Evolutionary conservation across 2,113 vertebrate genomes (phyloP), one percentile per base, ranked within the genome.

Genomic region (Suncus etruscus): DNA sequence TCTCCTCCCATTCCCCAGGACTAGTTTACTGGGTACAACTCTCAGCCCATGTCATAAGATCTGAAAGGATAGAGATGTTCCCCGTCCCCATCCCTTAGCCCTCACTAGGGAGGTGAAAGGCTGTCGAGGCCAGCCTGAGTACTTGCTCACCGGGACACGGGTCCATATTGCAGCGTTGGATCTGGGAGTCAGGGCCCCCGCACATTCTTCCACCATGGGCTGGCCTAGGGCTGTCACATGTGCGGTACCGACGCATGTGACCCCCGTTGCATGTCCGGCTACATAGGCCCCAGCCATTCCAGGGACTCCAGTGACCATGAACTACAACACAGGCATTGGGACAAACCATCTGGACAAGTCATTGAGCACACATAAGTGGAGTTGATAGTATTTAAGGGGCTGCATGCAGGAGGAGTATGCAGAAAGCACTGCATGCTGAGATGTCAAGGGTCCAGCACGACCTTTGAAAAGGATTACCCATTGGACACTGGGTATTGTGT

Each of bases 241-340:
- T 98, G 75, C 99, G 98, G 96, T 99, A 98, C 31, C 99, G 98
- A 63, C 99, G 97, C 94, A 94, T 98, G 94, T 99, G 99, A 25
- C 99, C 99, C 9, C 99, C 98, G 0, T 98, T 98, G n/a, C 99
- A 99, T 0, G 98, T 98, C 81, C 98, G 98, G 79, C 99, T 99
- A 94, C 99, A 99, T 3, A 95, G 97, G 61, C 99, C 99, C 99
- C 99, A 99, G 31, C 96, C 97, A 66, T 98, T 98, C 99, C 99
- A 99, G 0, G 98, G 98, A 63, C 98, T 98, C 99, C 99, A 99
- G 98, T 98, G 98, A 61, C 99, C 99, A 22, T 97, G 98, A 87
- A 98, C 99, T 99, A 94, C 6, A 94, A 91, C 39, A 24, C 0
- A 95, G 31, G 90, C 54, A 69, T 1, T 16, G 79, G 39, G 2